Conservation (phyloP, 2,113 vertebrate species). For the Silurus asotus region DNA sequence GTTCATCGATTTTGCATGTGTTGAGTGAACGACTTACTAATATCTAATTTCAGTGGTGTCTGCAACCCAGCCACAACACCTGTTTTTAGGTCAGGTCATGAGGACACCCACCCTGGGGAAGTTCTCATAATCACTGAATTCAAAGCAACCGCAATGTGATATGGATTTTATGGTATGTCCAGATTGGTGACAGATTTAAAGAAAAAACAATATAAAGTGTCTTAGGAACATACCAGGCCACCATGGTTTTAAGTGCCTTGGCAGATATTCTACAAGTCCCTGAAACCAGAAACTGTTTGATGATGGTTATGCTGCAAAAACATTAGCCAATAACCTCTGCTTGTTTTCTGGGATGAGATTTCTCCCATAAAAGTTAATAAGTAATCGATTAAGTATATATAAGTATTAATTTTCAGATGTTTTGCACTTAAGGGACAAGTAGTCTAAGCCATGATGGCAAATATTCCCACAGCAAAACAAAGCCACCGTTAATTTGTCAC, state of each 20-base stretch:
- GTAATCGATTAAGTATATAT: too few relatives aligned
- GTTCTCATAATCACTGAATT: conserved; percentile 27
- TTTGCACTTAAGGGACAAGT: neutral
- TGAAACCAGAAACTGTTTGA: neutral
- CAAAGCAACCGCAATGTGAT: conserved; percentile 10
- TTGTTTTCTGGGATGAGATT: neutral
- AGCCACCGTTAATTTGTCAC: neutral
- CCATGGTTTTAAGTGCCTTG: neutral
- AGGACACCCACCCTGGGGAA: conserved; percentile 41
- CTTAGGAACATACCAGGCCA: neutral
- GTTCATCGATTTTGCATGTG: conserved; percentile 74
- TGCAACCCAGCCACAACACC: conserved; percentile 66
- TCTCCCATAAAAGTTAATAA: neutral
- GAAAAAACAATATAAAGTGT: neutral
- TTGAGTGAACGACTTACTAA: conserved; percentile 62
- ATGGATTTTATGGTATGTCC: neutral
- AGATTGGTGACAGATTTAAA: conserved; percentile 1
- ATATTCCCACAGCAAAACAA: neutral
- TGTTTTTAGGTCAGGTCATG: conserved; percentile 66
- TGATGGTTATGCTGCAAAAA: neutral
- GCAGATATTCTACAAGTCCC: neutral
- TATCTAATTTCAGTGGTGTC: conserved; percentile 71
- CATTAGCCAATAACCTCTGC: too few relatives aligned
- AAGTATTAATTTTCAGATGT: neutral
- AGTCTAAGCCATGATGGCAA: neutral